phyloP scores from a whole-genome alignment of 1,140 invertebrate genomes.

The Melipona quadrifasciata region DNA sequence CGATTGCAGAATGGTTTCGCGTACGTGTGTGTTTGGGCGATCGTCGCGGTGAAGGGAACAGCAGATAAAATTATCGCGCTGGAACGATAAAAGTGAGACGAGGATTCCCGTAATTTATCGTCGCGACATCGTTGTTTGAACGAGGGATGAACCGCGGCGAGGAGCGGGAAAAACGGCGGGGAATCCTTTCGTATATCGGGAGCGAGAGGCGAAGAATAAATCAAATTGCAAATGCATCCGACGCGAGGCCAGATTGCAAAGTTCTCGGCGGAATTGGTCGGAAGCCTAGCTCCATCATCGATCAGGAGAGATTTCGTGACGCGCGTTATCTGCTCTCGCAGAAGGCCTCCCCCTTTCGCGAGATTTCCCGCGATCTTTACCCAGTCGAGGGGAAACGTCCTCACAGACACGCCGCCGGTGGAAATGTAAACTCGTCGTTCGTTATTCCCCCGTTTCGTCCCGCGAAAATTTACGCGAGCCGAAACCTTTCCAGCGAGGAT shows the following conservation, averaged over 20 bases:
- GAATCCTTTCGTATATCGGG: constrained; percentile 20
- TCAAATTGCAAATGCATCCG: constrained; percentile 63
- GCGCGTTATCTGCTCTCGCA: neutral
- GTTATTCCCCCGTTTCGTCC: neutral
- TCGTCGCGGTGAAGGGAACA: neutral
- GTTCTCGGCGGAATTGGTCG: constrained; percentile 57
- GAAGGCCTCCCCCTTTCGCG: neutral
- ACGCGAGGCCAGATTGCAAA: constrained; percentile 59
- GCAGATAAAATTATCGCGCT: constrained; percentile 21
- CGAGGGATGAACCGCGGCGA: neutral
- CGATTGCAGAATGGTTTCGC: neutral
- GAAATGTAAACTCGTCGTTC: constrained; percentile 35
- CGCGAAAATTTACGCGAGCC: constrained; percentile 13
- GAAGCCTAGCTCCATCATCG: constrained; percentile 43
- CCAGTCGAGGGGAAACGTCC: neutral
- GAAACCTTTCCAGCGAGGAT: neutral
- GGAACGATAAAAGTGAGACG: neutral
- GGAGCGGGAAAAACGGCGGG: neutral
- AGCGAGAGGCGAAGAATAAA: constrained; percentile 49
- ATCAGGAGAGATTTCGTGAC: constrained; percentile 40
- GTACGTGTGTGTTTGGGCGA: neutral
- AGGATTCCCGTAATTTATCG: constrained; percentile 34
- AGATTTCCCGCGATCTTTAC: no score
- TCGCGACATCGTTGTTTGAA: constrained; percentile 1
- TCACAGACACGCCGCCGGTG: neutral